Percentiles rank a stretch among this genome's conserved stretches.
These are phyloP conservation scores for Alces alces DNA, from an alignment of 2,113 vertebrate species.

Conservation along the genomic window DNA sequence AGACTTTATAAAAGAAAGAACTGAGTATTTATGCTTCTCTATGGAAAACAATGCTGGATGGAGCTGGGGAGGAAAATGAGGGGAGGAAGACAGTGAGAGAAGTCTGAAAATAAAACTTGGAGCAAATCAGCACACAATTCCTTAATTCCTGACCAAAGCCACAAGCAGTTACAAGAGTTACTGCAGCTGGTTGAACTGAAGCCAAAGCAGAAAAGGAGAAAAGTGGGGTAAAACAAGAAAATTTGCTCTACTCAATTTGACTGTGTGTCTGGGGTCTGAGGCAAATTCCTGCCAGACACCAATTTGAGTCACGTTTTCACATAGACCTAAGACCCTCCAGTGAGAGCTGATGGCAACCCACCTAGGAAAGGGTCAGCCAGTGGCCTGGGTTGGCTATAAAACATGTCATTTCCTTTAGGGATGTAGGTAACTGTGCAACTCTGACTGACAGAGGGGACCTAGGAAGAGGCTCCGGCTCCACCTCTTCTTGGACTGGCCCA, in stretches of 20 bases:
- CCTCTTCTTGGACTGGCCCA: neutral
- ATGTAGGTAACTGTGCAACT: neutral
- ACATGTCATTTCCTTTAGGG: neutral
- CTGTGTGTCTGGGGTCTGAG: neutral
- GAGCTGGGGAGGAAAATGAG: neutral
- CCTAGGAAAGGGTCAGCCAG: neutral
- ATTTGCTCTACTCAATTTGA: neutral
- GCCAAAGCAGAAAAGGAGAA: neutral
- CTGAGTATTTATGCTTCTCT: neutral
- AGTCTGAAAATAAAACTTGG: neutral
- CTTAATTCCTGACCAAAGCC: neutral
- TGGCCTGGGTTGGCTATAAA: neutral
- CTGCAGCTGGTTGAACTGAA: neutral
- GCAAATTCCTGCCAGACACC: neutral
- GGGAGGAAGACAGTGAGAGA: neutral
- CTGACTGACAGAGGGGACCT: neutral
- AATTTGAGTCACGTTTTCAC: neutral
- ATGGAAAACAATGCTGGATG: neutral
- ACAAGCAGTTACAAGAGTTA: neutral
- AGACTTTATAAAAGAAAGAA: neutral
- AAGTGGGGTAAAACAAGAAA: neutral
- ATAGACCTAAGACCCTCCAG: neutral
- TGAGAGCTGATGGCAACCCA: neutral
- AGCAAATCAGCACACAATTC: neutral
- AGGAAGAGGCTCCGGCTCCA: neutral